Base-by-base conservation (phyloP, 1,140 invertebrate genomes). In the Drosophila nebulosa region DNA sequence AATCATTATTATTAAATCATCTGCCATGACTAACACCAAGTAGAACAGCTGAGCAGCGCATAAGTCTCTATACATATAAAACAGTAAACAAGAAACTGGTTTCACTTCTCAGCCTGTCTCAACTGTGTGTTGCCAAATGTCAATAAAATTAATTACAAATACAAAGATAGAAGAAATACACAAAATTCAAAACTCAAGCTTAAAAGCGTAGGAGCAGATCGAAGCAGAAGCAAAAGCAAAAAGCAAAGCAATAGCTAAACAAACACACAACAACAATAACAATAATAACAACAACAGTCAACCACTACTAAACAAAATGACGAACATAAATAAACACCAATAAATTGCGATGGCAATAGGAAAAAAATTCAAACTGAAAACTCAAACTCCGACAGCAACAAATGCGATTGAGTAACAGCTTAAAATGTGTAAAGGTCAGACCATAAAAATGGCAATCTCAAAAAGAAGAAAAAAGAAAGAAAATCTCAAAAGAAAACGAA, bases 71-170 rank as follows among this genome's bases (percentile, higher is more conserved):
- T 42, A 16, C 16, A 42, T 21, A 21, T 21, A 21, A 76, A 36
- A 69, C 65, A 77, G 70, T 73, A 21, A 53, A 66, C 72, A 62
- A 26, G 30, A 70, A 85, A 85, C 81, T 58, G 72, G 81, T 85
- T 84, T 78, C 70, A n/a, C n/a, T 50, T 42, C 52, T 69, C 60
- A 32, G 56, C 61, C 42, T 46, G 39, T 46, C 68, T 70, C 74
- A 70, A 81, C 81, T 75, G n/a, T 71, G 74, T 81, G 74, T 81
- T 88, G 74, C 74, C 78, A 85, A 85, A 88, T 85, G 81, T 85
- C 81, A 85, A 85, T 85, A 85, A 85, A 74, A 86, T 63, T 78
- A 88, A 86, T 80, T 81, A 36, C 58, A 77, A 74, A 78, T 74
- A 64, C 66, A 81, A 65, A 46, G 16, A 69, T 53, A 65, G 36